Evolutionary conservation across 2,113 vertebrate genomes (phyloP), one percentile per base, ranked within the genome.

Genomic region (Edolisoma coerulescens): DNA sequence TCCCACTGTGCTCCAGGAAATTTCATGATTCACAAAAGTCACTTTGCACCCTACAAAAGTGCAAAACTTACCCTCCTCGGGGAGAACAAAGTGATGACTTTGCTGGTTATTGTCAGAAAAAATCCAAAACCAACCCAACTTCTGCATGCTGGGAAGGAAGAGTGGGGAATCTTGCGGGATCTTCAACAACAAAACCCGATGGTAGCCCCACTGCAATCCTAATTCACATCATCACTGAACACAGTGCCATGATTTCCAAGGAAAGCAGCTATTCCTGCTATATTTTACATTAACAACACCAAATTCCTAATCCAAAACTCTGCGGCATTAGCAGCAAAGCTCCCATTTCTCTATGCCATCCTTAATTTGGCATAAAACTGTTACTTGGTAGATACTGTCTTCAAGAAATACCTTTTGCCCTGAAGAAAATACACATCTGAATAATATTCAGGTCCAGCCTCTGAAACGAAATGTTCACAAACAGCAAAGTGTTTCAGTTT

Each of bases 151-250:
- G 27, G 39, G 33, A 16, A 76, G 37, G 22, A 56, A 42, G 7
- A 70, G 8, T 5, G 9, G 6, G n/a, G 33, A 53, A 59, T 19
- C 52, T 69, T 80, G 49, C 0, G 1, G 7, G 35, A 52, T 45
- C 61, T 37, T 50, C 7, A 12, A 21, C 13, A 50, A 27, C 14
- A 63, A 47, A 67, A 75, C 16, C 2, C 0, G 0, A 22, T 5
- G 8, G 52, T 37, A 93, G 56, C 49, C 30, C 30, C 19, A 32
- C 16, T 37, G 16, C 30, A 42, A 44, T 16, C 52, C 22, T 47
- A 37, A 41, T 39, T 84, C 64, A 12, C 33, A 54, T 18, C 15
- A 54, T 24, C 2, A 0, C n/a, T 41, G 9, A 68, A 32, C 19
- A 64, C 33, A 28, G 16, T 13, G 32, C 21, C 3, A 0, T 10